These are phyloP conservation scores for Gallinago undulata DNA, from an alignment of 2,113 vertebrate genomes.

Conservation along the genomic window DNA sequence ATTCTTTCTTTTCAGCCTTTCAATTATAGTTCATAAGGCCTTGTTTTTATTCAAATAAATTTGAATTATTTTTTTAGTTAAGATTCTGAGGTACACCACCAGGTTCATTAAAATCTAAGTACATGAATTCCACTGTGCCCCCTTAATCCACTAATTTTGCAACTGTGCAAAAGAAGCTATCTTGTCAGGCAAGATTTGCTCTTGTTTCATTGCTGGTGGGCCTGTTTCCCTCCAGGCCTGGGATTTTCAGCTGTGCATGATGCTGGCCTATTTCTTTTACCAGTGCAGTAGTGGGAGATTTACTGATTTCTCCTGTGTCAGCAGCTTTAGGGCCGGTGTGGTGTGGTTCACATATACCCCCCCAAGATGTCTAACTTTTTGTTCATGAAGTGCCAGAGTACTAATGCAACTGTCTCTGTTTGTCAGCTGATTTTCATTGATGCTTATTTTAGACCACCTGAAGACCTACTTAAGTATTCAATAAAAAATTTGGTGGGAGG, in stretches of 20 bases:
- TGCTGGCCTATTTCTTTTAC: neutral
- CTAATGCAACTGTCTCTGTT: accelerated
- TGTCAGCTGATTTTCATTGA: accelerated
- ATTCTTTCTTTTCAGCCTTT: neutral
- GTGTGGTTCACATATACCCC: neutral
- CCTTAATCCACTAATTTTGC: neutral
- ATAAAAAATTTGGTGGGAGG: neutral
- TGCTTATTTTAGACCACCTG: neutral
- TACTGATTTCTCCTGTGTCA: neutral
- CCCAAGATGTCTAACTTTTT: neutral
- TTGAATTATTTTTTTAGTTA: neutral
- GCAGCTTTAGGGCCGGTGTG: neutral
- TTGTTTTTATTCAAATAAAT: neutral
- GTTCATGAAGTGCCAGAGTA: neutral
- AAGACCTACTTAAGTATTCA: neutral
- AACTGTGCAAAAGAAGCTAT: neutral
- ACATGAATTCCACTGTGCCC: neutral
- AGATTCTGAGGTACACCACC: neutral
- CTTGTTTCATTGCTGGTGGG: neutral
- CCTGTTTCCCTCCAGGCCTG: neutral
- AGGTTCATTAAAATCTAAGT: neutral
- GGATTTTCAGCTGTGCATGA: neutral
- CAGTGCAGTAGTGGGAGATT: neutral
- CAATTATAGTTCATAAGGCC: neutral
- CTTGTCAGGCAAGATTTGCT: neutral